Percentiles rank a stretch among this genome's conserved stretches.
phyloP scores from a whole-genome alignment of 64 coral and sea anemone species.

The Astreopora myriophthalma region DNA sequence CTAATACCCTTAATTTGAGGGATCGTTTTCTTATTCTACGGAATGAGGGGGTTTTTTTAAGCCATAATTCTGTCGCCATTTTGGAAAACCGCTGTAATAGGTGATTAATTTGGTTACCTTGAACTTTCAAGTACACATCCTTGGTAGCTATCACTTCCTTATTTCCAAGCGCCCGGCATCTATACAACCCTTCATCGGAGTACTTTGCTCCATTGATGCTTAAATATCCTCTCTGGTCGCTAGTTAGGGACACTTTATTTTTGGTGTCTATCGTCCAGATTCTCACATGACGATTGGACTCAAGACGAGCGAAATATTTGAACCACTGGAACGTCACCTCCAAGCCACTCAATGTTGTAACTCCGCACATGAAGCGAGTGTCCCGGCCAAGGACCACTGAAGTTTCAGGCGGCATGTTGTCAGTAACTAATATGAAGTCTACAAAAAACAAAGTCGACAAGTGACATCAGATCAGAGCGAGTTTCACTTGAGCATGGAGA shows the following conservation, averaged over 20 bases:
- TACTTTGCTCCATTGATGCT: slow-evolving; percentile 17
- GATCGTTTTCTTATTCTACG: too few species aligned
- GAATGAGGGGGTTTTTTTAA: too few species aligned
- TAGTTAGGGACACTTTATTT: not conserved
- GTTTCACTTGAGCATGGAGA: too few species aligned
- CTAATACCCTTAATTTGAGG: too few species aligned
- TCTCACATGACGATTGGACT: not conserved
- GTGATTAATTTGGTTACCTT: too few species aligned
- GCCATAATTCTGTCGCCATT: too few species aligned
- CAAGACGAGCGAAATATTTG: not conserved
- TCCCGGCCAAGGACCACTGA: not conserved
- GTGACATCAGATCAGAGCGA: not conserved
- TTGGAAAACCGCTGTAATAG: too few species aligned
- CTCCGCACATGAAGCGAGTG: slow-evolving; percentile 33
- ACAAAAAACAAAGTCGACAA: not conserved
- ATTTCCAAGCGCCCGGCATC: not conserved
- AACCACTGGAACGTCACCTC: slow-evolving; percentile 63
- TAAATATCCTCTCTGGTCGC: slow-evolving; percentile 24
- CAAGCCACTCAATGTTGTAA: slow-evolving; percentile 7
- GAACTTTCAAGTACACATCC: slow-evolving; percentile 10
- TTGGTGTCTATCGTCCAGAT: slow-evolving; percentile 17
- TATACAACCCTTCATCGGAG: slow-evolving; percentile 35
- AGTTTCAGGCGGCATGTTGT: not conserved
- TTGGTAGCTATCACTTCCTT: not conserved
- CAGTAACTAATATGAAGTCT: not conserved